A percentile compares a stretch with the other conserved stretches of the same genome.
Evolutionary conservation across 1,140 invertebrate species (phyloP).

Genomic region (Nephotettix cincticeps): DNA sequence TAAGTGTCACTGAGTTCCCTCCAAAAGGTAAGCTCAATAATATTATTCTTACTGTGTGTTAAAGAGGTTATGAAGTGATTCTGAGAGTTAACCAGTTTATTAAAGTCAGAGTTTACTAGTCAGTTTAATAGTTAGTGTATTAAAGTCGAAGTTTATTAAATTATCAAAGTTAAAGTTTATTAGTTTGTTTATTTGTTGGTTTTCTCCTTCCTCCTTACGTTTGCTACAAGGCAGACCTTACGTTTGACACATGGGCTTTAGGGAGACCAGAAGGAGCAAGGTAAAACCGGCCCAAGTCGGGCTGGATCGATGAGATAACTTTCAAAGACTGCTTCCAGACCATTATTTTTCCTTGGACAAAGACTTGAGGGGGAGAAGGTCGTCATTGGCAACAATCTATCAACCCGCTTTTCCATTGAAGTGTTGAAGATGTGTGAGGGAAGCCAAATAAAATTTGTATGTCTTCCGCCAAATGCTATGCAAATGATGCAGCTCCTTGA

Average conservation of each 20-base stretch:
- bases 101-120: too few relatives aligned
- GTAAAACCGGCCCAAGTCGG: constrained; percentile 42
- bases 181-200: too few relatives aligned
- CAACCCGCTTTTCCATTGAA: constrained; percentile 42
- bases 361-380: constrained; percentile 41
- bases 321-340: constrained; percentile 42
- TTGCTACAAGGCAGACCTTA: constrained; percentile 45
- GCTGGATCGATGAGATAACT: constrained; percentile 44
- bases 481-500: too few relatives aligned
- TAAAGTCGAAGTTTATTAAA: too few relatives aligned
- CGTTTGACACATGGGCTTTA: constrained; percentile 43
- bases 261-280: constrained; percentile 37
- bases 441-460: constrained; percentile 46
- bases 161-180: too few relatives aligned
- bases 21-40: too few relatives aligned
- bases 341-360: constrained; percentile 36
- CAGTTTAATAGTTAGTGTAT: too few relatives aligned
- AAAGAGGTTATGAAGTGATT: too few relatives aligned
- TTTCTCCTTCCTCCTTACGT: constrained; percentile 43
- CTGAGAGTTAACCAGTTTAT: too few relatives aligned
- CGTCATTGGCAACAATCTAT: constrained; percentile 47
- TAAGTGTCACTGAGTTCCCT: too few relatives aligned
- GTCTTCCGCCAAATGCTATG: constrained; percentile 47
- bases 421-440: constrained; percentile 41
- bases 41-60: too few relatives aligned